These are phyloP conservation scores for Crepidodera aurea DNA, from an alignment of 2,888 invertebrate species.

Conservation along the genomic window DNA sequence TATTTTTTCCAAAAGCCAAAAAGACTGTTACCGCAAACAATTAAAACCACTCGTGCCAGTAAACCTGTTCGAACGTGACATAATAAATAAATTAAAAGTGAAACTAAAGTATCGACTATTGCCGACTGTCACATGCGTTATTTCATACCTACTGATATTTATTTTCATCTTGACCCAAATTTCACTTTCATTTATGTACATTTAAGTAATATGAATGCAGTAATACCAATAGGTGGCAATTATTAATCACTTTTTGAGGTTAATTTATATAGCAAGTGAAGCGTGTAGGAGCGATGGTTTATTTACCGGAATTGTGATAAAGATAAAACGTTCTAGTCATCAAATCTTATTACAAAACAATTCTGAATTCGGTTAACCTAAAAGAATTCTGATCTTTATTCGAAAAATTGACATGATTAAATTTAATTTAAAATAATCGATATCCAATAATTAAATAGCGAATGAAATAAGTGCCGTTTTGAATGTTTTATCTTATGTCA, in stretches of 20 bases:
- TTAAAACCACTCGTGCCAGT: neutral
- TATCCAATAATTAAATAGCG: too few species aligned
- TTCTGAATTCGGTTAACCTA: too few species aligned
- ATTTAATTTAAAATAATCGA: too few species aligned
- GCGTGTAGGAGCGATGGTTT: neutral
- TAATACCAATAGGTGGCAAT: conserved; percentile 20
- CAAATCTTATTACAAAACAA: too few species aligned
- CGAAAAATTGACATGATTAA: too few species aligned
- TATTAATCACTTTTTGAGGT: conserved; percentile 17
- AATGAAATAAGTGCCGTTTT: too few species aligned
- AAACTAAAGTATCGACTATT: conserved; percentile 18
- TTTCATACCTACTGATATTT: conserved; percentile 34
- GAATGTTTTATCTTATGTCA: too few species aligned
- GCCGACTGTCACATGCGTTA: conserved; percentile 12
- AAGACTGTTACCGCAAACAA: too few species aligned
- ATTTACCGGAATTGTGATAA: neutral
- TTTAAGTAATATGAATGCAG: conserved; percentile 25
- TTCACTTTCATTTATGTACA: conserved; percentile 44
- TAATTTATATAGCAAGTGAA: neutral
- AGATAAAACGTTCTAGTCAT: too few species aligned
- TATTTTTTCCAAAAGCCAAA: too few species aligned
- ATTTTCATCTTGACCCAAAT: conserved; percentile 43
- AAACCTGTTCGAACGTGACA: conserved; percentile 16
- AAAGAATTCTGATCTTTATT: too few species aligned
- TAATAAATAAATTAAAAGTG: conserved; percentile 31